Conservation (phyloP, 2,113 vertebrate species). For the Ophthalmotilapia sp. region DNA sequence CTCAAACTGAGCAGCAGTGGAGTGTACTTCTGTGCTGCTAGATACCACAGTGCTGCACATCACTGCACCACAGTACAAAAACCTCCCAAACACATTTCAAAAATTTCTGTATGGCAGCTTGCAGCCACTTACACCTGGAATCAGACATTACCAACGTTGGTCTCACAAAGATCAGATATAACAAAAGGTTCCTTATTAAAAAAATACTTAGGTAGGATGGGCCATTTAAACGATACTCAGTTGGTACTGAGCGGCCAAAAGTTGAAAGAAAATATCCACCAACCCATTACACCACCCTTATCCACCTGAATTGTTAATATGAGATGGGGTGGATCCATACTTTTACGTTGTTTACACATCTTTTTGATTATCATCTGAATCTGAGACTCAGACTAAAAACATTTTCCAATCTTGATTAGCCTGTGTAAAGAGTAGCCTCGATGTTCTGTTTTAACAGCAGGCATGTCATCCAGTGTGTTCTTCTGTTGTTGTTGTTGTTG, state of each 20-base stretch:
- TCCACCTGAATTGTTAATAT: neutral
- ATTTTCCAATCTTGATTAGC: neutral
- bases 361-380: neutral
- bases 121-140: neutral
- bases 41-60: neutral
- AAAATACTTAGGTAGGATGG: neutral
- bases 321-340: neutral
- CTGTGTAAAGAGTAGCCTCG: rapidly evolving
- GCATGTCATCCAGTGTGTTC: rapidly evolving
- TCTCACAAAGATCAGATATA: neutral
- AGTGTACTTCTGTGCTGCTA: neutral
- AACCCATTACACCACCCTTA: neutral
- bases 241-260: rapidly evolving
- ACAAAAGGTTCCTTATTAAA: neutral
- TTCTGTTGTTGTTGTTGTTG: neutral
- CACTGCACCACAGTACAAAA: rapidly evolving
- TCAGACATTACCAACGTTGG: rapidly evolving
- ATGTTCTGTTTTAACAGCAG: neutral
- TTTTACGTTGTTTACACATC: rapidly evolving
- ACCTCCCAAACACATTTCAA: neutral
- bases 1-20: neutral
- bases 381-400: neutral
- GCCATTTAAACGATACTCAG: rapidly evolving
- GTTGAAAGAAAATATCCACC: neutral
- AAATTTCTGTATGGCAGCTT: neutral